A percentile compares a stretch with the other conserved stretches of the same genome.
phyloP scores from a whole-genome alignment of 2,113 vertebrate species.

The Hypomesus transpacificus region DNA sequence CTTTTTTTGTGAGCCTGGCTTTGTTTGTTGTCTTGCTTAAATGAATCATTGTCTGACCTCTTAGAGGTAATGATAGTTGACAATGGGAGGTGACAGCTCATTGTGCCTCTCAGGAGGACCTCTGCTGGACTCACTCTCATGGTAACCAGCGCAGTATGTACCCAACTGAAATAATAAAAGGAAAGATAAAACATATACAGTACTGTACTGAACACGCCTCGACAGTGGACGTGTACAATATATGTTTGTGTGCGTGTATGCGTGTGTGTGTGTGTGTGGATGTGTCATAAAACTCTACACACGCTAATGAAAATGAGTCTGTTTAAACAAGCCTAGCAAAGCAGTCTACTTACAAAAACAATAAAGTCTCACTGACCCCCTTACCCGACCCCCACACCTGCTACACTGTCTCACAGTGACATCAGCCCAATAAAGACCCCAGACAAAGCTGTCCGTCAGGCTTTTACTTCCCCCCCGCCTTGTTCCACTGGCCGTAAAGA shows the following conservation, averaged over 20 bases:
- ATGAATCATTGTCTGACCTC: slow-evolving; percentile 45
- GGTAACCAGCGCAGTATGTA: slow-evolving; percentile 4
- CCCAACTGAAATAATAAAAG: too few species aligned
- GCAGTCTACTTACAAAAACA: too few species aligned
- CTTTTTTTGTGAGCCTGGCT: slow-evolving; percentile 40
- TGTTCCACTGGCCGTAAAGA: slow-evolving; percentile 14
- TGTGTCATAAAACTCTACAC: slow-evolving; percentile 1
- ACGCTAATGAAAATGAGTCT: too few species aligned
- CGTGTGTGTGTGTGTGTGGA: slow-evolving; percentile 18
- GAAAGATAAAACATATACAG: too few species aligned
- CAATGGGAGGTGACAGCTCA: slow-evolving; percentile 34
- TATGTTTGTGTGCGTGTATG: background rate
- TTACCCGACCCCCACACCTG: slow-evolving; percentile 47
- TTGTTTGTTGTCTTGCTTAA: slow-evolving; percentile 42
- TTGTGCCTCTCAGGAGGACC: slow-evolving; percentile 13
- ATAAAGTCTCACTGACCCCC: slow-evolving; percentile 5
- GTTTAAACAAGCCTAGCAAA: too few species aligned
- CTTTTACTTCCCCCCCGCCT: background rate
- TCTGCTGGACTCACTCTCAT: slow-evolving; percentile 32
- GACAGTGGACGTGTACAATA: background rate
- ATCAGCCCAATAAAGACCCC: slow-evolving; percentile 38
- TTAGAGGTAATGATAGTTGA: slow-evolving; percentile 28
- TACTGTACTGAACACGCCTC: slow-evolving; percentile 14
- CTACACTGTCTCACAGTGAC: slow-evolving; percentile 35
- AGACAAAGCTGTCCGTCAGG: slow-evolving; percentile 36